Percentiles rank a stretch among this genome's conserved stretches.
These are phyloP conservation scores for Thumatha senex DNA, from an alignment of 2,888 invertebrate species.

Conservation along the genomic window DNA sequence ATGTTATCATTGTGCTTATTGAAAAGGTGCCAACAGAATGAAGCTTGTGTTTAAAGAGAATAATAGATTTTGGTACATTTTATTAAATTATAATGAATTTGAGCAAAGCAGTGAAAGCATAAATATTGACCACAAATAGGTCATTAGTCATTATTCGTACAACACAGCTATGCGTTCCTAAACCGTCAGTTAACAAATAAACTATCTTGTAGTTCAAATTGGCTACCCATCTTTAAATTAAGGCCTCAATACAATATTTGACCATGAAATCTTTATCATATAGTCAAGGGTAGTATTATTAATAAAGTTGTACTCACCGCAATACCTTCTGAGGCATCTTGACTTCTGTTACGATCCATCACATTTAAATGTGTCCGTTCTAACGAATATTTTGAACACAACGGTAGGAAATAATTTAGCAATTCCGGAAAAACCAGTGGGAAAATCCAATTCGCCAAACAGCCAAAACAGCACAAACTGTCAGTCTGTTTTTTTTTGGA, in stretches of 20 bases:
- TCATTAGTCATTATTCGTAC: background rate
- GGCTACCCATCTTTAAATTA: background rate
- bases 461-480: slow-evolving; percentile 24
- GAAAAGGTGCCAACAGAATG: too few species aligned
- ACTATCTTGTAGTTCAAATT: background rate
- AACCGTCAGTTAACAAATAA: background rate
- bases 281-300: background rate
- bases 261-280: slow-evolving; percentile 11
- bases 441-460: slow-evolving; percentile 4
- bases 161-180: background rate
- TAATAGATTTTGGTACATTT: too few species aligned
- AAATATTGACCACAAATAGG: background rate
- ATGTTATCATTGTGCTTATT: too few species aligned
- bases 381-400: slow-evolving; percentile 2
- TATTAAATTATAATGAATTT: background rate
- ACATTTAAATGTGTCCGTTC: slow-evolving; percentile 9
- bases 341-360: slow-evolving; percentile 68
- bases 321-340: slow-evolving; percentile 77
- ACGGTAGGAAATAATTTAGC: slow-evolving; percentile 7
- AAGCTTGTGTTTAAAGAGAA: too few species aligned
- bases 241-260: slow-evolving; percentile 9
- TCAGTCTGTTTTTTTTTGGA: too few species aligned
- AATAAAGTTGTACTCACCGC: slow-evolving; percentile 56
- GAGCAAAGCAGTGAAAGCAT: background rate
- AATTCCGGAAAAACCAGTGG: slow-evolving; percentile 5